These are phyloP conservation scores for Vanessa tameamea DNA, from an alignment of 1,140 invertebrate species.

Conservation along the genomic window DNA sequence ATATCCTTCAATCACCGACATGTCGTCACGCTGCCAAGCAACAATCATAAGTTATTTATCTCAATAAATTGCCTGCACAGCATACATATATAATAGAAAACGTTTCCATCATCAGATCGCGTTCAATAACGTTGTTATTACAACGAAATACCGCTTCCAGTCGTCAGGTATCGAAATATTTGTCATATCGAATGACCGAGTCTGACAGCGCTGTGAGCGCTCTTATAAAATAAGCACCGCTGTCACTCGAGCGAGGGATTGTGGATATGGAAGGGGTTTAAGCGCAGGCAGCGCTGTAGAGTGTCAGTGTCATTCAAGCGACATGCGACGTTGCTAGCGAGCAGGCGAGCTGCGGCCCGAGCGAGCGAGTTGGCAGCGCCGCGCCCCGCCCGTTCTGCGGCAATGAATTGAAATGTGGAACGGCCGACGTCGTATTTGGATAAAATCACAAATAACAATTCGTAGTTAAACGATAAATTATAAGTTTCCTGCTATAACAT, in stretches of 20 bases:
- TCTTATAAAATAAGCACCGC: neutral
- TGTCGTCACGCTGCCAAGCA: neutral
- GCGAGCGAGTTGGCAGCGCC: conserved; percentile 28
- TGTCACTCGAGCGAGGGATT: neutral
- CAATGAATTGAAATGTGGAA: neutral
- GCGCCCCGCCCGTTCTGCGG: conserved; percentile 1
- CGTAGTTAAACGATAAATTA: too few relatives aligned
- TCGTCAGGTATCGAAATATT: conserved; percentile 14
- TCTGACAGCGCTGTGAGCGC: conserved; percentile 3
- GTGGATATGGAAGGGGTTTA: neutral
- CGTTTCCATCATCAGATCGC: neutral
- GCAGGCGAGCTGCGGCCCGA: neutral
- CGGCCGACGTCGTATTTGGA: neutral
- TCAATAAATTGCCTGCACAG: neutral
- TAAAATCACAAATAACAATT: neutral
- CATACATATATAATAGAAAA: neutral
- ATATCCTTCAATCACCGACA: neutral
- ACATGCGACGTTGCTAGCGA: conserved; percentile 5
- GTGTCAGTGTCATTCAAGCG: neutral
- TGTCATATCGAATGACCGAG: neutral
- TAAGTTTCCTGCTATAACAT: too few relatives aligned
- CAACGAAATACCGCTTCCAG: conserved; percentile 1
- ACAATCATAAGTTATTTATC: conserved; percentile 4
- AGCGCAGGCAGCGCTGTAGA: conserved; percentile 16
- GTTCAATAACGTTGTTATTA: conserved; percentile 7